A percentile compares a stretch with the other conserved stretches of the same genome.
phyloP scores from a whole-genome alignment of 53 echinoderm and acorn worm genomes.

The Hippasteria phrygiana region DNA sequence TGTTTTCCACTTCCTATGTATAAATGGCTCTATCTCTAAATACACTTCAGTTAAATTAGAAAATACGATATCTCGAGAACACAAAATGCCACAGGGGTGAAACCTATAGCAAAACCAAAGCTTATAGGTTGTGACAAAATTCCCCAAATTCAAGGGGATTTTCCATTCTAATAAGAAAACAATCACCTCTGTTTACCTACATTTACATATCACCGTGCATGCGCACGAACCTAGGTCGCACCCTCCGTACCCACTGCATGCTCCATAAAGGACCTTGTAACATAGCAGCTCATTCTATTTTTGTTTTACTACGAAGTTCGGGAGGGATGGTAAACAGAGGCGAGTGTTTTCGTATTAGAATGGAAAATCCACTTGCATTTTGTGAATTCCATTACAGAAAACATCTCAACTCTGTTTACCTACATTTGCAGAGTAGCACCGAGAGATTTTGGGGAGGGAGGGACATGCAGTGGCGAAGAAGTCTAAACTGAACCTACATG shows the following conservation, averaged over 20 bases:
- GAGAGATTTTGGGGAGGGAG: not conserved
- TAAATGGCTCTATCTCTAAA: no score
- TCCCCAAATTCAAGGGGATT: not conserved
- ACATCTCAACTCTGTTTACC: not conserved
- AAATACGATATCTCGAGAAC: no score
- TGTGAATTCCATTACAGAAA: not conserved
- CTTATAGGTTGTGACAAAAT: not conserved
- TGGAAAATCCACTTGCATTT: not conserved
- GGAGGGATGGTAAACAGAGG: constrained; percentile 5
- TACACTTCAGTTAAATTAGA: no score
- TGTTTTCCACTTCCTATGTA: no score
- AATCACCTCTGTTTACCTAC: not conserved
- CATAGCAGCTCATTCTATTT: not conserved
- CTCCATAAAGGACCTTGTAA: not conserved
- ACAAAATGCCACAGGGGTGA: no score
- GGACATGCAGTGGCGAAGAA: no score
- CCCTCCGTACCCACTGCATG: not conserved
- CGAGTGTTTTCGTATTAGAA: not conserved
- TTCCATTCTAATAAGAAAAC: not conserved
- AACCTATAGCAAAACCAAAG: no score
- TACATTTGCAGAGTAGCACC: constrained; percentile 39
- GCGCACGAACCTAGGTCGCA: not conserved
- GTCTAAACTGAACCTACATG: not conserved
- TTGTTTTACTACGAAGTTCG: not conserved
- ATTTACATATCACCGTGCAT: not conserved